These are phyloP conservation scores for Drosophila neocordata DNA, from an alignment of 1,140 invertebrate species.

Conservation along the genomic window DNA sequence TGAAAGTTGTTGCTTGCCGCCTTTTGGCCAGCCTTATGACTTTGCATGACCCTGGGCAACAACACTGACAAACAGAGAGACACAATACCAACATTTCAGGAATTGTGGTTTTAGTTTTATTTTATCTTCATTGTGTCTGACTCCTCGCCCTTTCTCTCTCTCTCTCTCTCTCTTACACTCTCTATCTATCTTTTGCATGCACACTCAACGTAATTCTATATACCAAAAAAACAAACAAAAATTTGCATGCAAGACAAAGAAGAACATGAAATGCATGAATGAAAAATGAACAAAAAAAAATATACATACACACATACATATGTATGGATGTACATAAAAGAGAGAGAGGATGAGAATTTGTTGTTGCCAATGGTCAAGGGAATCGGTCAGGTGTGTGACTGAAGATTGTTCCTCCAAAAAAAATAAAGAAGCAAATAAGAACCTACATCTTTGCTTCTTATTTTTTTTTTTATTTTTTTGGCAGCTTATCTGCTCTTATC, in stretches of 20 bases:
- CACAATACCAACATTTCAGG: slow-evolving; percentile 31
- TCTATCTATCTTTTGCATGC: slow-evolving; percentile 19
- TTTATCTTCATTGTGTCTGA: slow-evolving; percentile 26
- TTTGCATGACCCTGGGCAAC: slow-evolving; percentile 60
- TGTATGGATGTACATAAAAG: neutral
- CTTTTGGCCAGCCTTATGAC: slow-evolving; percentile 53
- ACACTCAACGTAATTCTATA: slow-evolving; percentile 54
- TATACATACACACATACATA: neutral
- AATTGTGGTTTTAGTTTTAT: slow-evolving; percentile 54
- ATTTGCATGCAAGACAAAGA: slow-evolving; percentile 61
- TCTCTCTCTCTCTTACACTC: neutral
- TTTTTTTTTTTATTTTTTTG: slow-evolving; percentile 9
- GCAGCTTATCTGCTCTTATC: slow-evolving; percentile 55
- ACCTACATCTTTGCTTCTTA: slow-evolving; percentile 1
- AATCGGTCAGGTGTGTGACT: slow-evolving; percentile 23
- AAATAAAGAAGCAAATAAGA: too few species aligned
- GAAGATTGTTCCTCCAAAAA: slow-evolving; percentile 4
- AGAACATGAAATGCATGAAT: slow-evolving; percentile 61
- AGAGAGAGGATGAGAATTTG: slow-evolving; percentile 7
- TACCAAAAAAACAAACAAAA: slow-evolving; percentile 48
- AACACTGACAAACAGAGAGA: slow-evolving; percentile 1
- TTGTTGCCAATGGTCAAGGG: slow-evolving; percentile 15
- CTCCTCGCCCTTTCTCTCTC: slow-evolving; percentile 6
- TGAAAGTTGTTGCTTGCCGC: slow-evolving; percentile 61
- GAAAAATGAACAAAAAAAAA: slow-evolving; percentile 46